phyloP scores from a whole-genome alignment of 2,113 vertebrate species.

The Hemiprocne comata region DNA sequence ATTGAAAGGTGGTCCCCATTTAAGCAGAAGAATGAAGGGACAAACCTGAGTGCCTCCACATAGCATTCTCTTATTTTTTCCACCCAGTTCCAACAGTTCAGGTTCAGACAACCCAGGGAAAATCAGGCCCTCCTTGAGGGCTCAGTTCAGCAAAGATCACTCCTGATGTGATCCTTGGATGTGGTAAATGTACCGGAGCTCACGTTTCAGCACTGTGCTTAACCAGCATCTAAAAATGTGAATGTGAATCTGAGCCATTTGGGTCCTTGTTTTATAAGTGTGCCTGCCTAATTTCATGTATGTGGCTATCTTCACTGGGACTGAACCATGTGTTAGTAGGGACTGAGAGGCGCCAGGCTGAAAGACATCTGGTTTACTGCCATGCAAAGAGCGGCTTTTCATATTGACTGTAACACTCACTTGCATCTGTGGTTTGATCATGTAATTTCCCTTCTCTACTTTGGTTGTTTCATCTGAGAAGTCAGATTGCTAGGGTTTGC shows the following conservation, averaged over 20 bases:
- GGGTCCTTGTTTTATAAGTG: neutral
- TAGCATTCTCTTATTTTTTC: neutral
- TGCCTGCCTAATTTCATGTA: neutral
- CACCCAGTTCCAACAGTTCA: neutral
- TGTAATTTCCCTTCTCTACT: neutral
- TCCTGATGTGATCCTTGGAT: neutral
- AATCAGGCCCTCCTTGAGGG: neutral
- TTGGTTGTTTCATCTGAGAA: neutral
- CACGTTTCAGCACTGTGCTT: neutral
- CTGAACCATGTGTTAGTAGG: neutral
- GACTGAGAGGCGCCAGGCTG: neutral
- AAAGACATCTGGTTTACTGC: slow-evolving; percentile 2
- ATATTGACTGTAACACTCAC: neutral
- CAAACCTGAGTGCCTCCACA: neutral
- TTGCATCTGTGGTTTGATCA: neutral
- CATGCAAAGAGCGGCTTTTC: slow-evolving; percentile 1
- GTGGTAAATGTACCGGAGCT: neutral
- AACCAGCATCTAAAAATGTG: neutral
- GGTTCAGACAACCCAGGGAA: neutral
- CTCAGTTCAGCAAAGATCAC: neutral
- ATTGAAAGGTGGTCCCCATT: neutral
- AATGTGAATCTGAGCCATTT: neutral
- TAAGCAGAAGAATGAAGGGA: neutral
- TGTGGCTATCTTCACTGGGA: neutral
- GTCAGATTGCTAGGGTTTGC: neutral